A percentile compares a stretch with the other conserved stretches of the same genome.
phyloP scores from a whole-genome alignment of 2,888 invertebrate genomes.

The Myopa tessellatipennis region DNA sequence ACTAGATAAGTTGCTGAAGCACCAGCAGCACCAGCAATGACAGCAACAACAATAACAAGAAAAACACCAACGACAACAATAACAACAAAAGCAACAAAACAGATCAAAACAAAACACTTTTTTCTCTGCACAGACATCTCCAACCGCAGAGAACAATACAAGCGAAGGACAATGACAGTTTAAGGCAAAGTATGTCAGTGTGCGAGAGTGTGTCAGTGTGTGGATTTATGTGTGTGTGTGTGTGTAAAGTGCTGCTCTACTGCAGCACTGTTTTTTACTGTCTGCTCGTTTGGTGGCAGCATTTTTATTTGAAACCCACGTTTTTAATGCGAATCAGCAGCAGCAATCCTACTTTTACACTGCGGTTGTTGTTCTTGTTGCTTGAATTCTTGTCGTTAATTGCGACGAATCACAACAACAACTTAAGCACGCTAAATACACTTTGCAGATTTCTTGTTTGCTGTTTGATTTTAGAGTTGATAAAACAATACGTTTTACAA shows the following conservation, averaged over 20 bases:
- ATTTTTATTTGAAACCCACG: not conserved
- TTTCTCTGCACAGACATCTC: not conserved
- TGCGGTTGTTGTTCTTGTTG: not conserved
- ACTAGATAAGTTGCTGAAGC: not conserved
- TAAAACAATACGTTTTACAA: not conserved
- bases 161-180: slow-evolving; percentile 33
- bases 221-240: slow-evolving; percentile 15
- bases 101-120: not conserved
- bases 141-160: slow-evolving; percentile 34
- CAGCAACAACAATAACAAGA: slow-evolving; percentile 13
- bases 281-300: not conserved
- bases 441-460: not conserved
- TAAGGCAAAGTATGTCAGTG: slow-evolving; percentile 27
- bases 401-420: not conserved
- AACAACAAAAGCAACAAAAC: not conserved
- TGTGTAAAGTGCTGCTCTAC: not conserved
- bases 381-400: not conserved
- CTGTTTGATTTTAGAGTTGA: not conserved
- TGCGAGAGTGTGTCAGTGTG: slow-evolving; percentile 3
- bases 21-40: not conserved
- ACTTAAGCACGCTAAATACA: not conserved
- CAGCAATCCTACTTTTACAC: too few relatives aligned
- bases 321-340: slow-evolving; percentile 10
- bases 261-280: not conserved
- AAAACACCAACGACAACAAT: slow-evolving; percentile 7